Evolutionary conservation across 2,113 vertebrate species (phyloP).

Genomic region (Sturnus vulgaris): DNA sequence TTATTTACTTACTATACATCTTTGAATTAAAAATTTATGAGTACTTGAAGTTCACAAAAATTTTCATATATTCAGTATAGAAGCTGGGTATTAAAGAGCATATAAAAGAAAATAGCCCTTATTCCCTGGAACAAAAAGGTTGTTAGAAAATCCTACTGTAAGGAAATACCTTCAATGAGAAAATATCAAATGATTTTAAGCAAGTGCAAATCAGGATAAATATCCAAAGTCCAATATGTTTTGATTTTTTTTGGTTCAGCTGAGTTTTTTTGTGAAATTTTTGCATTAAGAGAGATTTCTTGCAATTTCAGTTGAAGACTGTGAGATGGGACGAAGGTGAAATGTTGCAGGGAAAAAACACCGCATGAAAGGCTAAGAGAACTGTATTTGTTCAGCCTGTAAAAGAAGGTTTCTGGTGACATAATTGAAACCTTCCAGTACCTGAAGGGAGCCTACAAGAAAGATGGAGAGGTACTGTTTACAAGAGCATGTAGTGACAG

Average conservation of each 20-base stretch:
- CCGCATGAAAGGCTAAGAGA: not conserved
- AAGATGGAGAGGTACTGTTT: not conserved
- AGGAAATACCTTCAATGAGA: not conserved
- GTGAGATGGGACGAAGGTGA: not conserved
- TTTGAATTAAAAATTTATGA: not conserved
- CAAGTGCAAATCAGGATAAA: not conserved
- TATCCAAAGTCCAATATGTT: not conserved
- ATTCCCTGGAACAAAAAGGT: not conserved
- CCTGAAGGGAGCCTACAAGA: not conserved
- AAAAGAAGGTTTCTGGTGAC: not conserved
- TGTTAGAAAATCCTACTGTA: not conserved
- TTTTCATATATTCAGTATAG: not conserved
- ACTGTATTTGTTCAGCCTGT: not conserved
- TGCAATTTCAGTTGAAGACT: not conserved
- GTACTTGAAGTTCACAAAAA: not conserved
- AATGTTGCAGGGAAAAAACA: not conserved
- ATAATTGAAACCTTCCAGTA: not conserved
- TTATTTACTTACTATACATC: not conserved
- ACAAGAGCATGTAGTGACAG: not conserved
- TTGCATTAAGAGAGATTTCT: not conserved
- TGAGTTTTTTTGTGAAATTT: not conserved
- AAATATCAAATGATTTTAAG: not conserved
- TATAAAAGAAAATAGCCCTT: not conserved
- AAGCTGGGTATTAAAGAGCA: not conserved
- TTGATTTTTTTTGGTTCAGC: not conserved